A percentile compares a stretch with the other conserved stretches of the same genome.
phyloP scores from a whole-genome alignment of 92 coral and sea anemone genomes.

The Diadumene lineata region DNA sequence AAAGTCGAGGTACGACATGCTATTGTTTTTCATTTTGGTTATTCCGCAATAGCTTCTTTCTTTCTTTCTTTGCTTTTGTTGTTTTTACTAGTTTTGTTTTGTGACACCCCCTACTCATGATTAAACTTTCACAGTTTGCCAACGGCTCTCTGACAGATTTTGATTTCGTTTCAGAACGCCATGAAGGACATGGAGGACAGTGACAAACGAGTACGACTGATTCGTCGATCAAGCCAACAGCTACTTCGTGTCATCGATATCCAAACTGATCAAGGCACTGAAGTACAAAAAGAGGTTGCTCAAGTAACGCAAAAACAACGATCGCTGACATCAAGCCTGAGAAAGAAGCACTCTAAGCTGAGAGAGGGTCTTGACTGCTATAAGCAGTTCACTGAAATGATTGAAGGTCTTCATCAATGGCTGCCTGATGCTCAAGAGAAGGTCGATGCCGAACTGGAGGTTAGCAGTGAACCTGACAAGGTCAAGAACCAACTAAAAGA shows the following conservation, averaged over 20 bases:
- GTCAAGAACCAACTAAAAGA: constrained; percentile 75
- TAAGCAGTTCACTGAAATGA: constrained; percentile 71
- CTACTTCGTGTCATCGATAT: constrained; percentile 88
- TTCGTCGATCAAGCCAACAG: constrained; percentile 82
- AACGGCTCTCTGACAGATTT: not conserved
- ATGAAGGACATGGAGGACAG: constrained; percentile 82
- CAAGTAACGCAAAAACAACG: constrained; percentile 88
- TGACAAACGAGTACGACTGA: constrained; percentile 70
- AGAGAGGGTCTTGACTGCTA: constrained; percentile 78
- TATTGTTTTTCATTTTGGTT: too few relatives aligned
- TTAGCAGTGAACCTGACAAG: constrained; percentile 81
- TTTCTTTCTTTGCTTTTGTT: not conserved
- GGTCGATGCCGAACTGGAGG: constrained; percentile 53
- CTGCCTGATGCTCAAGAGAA: constrained; percentile 76
- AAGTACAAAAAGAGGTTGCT: constrained; percentile 88
- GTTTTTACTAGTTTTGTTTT: not conserved
- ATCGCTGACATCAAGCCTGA: constrained; percentile 77
- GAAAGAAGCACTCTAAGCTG: constrained; percentile 75
- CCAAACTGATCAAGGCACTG: constrained; percentile 82
- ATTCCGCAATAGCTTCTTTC: not conserved
- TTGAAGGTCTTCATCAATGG: constrained; percentile 82
- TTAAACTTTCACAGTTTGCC: too few relatives aligned
- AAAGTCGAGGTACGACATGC: constrained; percentile 96
- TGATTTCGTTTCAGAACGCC: constrained; percentile 59
- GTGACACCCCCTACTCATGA: too few relatives aligned